Evolutionary conservation across 2,113 vertebrate genomes (phyloP), one percentile per base, ranked within the genome.

Genomic region (Aphelocoma coerulescens): DNA sequence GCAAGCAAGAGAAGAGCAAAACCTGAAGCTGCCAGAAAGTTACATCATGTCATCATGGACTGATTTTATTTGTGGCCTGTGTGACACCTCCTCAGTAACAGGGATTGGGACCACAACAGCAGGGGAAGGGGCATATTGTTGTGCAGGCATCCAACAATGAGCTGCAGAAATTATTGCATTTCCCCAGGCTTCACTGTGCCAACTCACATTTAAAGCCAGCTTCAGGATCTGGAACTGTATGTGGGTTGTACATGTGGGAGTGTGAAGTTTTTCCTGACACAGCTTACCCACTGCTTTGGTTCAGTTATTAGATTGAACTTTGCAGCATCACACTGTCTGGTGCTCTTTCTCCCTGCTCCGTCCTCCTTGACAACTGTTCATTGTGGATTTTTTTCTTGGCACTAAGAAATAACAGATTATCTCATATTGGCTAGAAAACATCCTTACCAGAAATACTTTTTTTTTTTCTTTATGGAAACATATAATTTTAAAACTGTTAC

Each of bases 231-330:
- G n/a, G 59, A 88, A 49, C 10, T 73, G 6, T 83, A 7, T 44
- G 71, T 85, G 59, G 85, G 82, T 78, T 73, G 32, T 35, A 13
- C 23, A 20, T 76, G 72, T 85, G 55, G 82, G 79, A 86, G 75
- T 66, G 59, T 54, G 75, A 94, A 66, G 75, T 77, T 95, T 96
- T 96, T 90, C 91, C 82, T 92, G 88, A 88, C 85, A 62, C 91
- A 77, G 67, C 67, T 92, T 92, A 86, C 86, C 63, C 0, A 0
- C 55, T 49, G 51, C 63, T 85, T 85, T 83, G n/a, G 54, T 86
- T 90, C 54, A 69, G 44, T 90, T 95, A 96, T 92, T 94, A 90
- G 88, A 77, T 35, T 84, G 83, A 69, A 80, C 67, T 93, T 76
- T 79, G n/a, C 58, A 57, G n/a, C 24, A 73, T 54, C 58, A 46